Evolutionary conservation across 2,888 invertebrate species (phyloP), one percentile per base, ranked within the genome.

Genomic region (Lepas anatifera): DNA sequence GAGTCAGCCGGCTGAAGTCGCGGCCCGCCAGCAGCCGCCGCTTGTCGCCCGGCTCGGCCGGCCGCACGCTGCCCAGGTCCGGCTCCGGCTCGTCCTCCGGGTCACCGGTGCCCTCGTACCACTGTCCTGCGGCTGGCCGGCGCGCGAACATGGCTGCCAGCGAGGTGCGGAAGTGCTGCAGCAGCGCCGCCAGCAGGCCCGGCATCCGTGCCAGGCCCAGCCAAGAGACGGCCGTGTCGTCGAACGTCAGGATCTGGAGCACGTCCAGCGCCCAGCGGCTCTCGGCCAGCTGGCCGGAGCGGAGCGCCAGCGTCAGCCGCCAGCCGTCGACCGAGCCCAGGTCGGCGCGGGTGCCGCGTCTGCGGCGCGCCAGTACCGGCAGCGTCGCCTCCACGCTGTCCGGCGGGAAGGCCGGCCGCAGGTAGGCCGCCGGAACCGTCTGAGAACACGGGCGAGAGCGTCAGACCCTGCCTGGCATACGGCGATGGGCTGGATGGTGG

Each of bases 201-300:
- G 97, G 96, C 83, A 98, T 85, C 81, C 95, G 92, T 72, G 87
- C 85, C 75, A 98, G 85, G 72, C 93, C 93, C 81, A 98, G 97
- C 82, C 95, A 97, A 74, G 90, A 87, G 76, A 96, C 89, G 72
- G 95, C 90, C 76, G 89, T 85, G 82, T 99, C 99, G 80, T 99
- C 99, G 80, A 92, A 96, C 70, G 99, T 85, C 70, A 99, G 86
- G 76, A 98, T 91, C 81, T 95, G 96, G 70, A 99, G 86, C 72
- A 95, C 90, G 81, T 99, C 99, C 75, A 99, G 85, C 69, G 99
- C 98, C 92, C 97, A 99, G 75, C 94, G 93, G 75, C 95, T 94
- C 83, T 99, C 99, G 29, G 95, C 91, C 71, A 97, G 84, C 73
- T 97, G 85, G 64, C 97, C 98, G 16, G 95, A 97, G 77, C 96